These are phyloP conservation scores for Lutraria rhynchaena DNA, from an alignment of 1,140 invertebrate genomes.

Conservation along the genomic window DNA sequence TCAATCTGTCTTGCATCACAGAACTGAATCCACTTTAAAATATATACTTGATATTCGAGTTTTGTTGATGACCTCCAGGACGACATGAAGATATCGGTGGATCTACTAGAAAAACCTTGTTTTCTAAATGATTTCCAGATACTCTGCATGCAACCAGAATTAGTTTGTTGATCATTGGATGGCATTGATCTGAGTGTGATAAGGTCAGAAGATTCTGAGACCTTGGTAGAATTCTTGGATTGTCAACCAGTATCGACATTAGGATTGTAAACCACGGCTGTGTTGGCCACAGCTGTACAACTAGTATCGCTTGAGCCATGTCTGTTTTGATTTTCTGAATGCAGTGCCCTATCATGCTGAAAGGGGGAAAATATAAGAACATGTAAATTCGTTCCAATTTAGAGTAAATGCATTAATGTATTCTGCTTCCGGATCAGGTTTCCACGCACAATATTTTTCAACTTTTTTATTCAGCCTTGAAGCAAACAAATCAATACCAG, in stretches of 20 bases:
- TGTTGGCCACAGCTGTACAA: neutral
- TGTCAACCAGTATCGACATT: neutral
- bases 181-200: neutral
- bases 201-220: neutral
- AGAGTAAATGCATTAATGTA: slow-evolving; percentile 22
- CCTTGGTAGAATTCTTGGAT: neutral
- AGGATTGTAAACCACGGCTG: neutral
- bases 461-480: slow-evolving; percentile 24
- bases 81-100: slow-evolving; percentile 13
- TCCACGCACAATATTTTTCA: slow-evolving; percentile 10
- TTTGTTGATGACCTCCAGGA: slow-evolving; percentile 7
- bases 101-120: neutral
- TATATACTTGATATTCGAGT: slow-evolving; percentile 1
- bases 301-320: neutral
- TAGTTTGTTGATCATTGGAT: slow-evolving; percentile 2
- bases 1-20: too few relatives aligned
- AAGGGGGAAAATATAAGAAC: slow-evolving; percentile 30
- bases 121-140: slow-evolving; percentile 5
- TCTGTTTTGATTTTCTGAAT: neutral
- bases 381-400: slow-evolving; percentile 16
- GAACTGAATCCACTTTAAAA: neutral
- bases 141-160: slow-evolving; percentile 6
- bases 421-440: neutral
- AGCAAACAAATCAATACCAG: too few relatives aligned
- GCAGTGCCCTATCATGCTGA: slow-evolving; percentile 12